Evolutionary conservation across 2,797 vertebrate species (phyloP), one percentile per base, ranked within the genome.

Genomic region (Phoeniculus purpureus): DNA sequence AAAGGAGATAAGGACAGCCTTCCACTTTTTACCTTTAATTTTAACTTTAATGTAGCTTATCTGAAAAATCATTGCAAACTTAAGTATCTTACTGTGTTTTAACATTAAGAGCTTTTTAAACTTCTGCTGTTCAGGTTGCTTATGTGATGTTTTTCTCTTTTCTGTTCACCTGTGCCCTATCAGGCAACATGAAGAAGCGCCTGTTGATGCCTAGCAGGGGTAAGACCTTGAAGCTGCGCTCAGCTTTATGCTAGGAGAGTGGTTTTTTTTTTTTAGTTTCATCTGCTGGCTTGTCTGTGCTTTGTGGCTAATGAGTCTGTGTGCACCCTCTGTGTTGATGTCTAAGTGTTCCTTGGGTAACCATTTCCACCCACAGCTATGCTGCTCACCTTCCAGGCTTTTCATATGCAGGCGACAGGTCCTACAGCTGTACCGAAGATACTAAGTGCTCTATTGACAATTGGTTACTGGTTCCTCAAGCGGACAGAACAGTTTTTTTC

Each of bases 181-280:
- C 97, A 98, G 98, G 98, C 97, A 98, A 96, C 97, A 95, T 97
- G 97, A 98, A 98, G 98, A 98, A 98, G 95, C 97, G 98, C 95
- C 97, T 98, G 96, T 97, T 98, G 97, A 98, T 98, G 98, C 97
- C 98, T 97, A 98, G 97, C 96, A 97, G 98, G 97, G 98, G 97
- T 98, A 98, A 98, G 97, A 96, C 96, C 96, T 90, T 91, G 93
- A 96, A 95, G 92, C 94, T 92, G 93, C 34, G 67, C 92, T 95
- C 89, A 93, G 87, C 90, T 96, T 43, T 95, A 64, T 95, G 93
- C 94, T 94, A 96, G 94, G 93, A 95, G 88, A 94, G 89, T 95
- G 73, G 77, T 77, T 87, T 81, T 43, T 43, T 43, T 43, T 43
- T 89, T 92, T 94, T 95, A 90, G 93, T 93, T 95, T 96, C 94